These are phyloP conservation scores for Trachurus trachurus DNA, from an alignment of 2,797 vertebrate species.

Conservation along the genomic window DNA sequence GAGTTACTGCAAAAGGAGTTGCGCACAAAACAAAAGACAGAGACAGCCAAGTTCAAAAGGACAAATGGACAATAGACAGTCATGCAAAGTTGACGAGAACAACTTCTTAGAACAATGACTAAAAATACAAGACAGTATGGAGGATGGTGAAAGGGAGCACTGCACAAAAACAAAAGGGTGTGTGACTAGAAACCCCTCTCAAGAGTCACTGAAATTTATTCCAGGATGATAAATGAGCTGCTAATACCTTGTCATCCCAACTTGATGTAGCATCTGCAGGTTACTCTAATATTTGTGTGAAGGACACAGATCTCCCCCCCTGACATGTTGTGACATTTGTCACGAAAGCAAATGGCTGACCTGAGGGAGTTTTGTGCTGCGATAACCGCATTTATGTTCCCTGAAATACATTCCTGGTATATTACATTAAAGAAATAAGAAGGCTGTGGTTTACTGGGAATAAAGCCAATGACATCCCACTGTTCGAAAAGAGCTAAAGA, in stretches of 20 bases:
- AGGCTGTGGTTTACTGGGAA: constrained; percentile 56
- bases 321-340: constrained; percentile 27
- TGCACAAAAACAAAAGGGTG: constrained; percentile 26
- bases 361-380: constrained; percentile 21
- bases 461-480: constrained; percentile 47
- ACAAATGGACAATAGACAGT: constrained; percentile 49
- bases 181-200: constrained; percentile 17
- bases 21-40: constrained; percentile 21
- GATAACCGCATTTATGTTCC: constrained; percentile 21
- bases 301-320: not conserved
- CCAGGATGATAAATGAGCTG: constrained; percentile 28
- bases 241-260: constrained; percentile 16
- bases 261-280: constrained; percentile 11
- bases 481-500: constrained; percentile 53
- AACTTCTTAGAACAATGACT: constrained; percentile 27
- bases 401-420: constrained; percentile 39
- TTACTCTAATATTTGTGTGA: constrained; percentile 23
- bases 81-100: constrained; percentile 36
- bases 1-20: constrained; percentile 14
- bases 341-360: constrained; percentile 32
- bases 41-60: constrained; percentile 45
- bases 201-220: constrained; percentile 29
- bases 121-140: constrained; percentile 40
- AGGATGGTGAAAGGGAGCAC: constrained; percentile 29
- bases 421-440: constrained; percentile 53